These are phyloP conservation scores for Eristalis arbustorum DNA, from an alignment of 2,888 invertebrate genomes.

Conservation along the genomic window DNA sequence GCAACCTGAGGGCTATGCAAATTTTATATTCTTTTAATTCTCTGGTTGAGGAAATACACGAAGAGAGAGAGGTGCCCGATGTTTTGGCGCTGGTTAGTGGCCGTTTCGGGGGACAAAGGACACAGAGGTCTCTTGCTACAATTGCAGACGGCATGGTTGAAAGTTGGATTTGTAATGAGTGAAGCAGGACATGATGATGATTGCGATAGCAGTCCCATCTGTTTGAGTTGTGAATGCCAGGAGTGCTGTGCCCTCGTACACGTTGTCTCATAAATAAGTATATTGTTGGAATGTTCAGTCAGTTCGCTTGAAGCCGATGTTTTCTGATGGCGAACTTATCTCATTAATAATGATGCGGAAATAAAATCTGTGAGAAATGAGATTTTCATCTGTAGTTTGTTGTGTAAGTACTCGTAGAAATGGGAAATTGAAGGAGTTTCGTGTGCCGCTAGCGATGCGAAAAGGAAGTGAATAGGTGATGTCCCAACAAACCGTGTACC, in stretches of 20 bases:
- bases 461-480: neutral
- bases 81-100: neutral
- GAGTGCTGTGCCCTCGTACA: neutral
- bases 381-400: neutral
- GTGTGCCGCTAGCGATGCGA: neutral
- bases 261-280: conserved; percentile 1
- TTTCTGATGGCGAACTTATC: conserved; percentile 3
- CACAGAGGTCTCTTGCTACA: neutral
- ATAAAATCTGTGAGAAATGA: neutral
- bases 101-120: neutral
- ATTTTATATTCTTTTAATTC: conserved; percentile 51
- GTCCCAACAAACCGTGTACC: neutral
- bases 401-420: neutral
- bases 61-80: neutral
- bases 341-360: conserved; percentile 36
- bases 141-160: conserved; percentile 7
- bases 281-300: conserved; percentile 7
- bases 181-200: conserved; percentile 36
- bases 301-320: neutral
- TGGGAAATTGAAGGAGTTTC: neutral
- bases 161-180: conserved; percentile 36
- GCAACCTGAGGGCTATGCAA: conserved; percentile 46
- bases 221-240: conserved; percentile 24
- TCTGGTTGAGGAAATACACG: conserved; percentile 31
- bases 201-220: conserved; percentile 34